A percentile compares a stretch with the other conserved stretches of the same genome.
These are phyloP conservation scores for Melipona quadrifasciata DNA, from an alignment of 1,140 invertebrate species.

Conservation along the genomic window DNA sequence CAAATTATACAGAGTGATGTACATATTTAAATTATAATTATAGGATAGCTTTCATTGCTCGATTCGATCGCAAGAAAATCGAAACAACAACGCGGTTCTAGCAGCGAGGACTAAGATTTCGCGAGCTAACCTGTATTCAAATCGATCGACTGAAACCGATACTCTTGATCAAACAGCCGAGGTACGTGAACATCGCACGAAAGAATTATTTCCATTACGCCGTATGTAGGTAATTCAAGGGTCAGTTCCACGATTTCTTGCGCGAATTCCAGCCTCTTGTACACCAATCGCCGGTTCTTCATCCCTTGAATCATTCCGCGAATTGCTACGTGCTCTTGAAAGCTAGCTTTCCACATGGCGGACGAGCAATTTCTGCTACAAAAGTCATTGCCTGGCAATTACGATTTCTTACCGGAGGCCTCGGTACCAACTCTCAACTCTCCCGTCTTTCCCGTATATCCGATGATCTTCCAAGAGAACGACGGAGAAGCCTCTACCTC, in stretches of 20 bases:
- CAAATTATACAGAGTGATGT: too few relatives aligned
- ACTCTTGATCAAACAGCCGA: background rate
- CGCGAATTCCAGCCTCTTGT: slow-evolving; percentile 50
- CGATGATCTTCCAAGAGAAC: background rate
- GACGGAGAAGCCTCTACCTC: slow-evolving; percentile 1
- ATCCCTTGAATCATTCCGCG: background rate
- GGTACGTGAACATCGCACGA: background rate
- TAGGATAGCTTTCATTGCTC: too few relatives aligned
- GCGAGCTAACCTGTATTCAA: background rate
- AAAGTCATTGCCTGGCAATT: slow-evolving; percentile 64
- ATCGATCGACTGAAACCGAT: background rate
- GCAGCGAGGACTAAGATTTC: background rate
- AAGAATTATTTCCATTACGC: background rate
- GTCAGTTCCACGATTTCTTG: slow-evolving; percentile 51
- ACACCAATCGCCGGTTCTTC: slow-evolving; percentile 9
- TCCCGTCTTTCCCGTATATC: slow-evolving; percentile 10
- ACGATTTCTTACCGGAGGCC: slow-evolving; percentile 59
- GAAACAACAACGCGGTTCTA: background rate
- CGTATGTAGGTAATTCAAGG: background rate
- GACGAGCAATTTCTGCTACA: slow-evolving; percentile 58
- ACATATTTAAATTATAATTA: too few relatives aligned
- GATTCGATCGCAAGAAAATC: background rate
- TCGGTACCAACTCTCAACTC: slow-evolving; percentile 14
- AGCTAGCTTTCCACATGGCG: slow-evolving; percentile 36
- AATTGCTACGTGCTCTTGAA: background rate